Percentiles rank a stretch among this genome's conserved stretches.
Evolutionary conservation across 2,113 vertebrate genomes (phyloP).

Genomic region (Gracilinanus agilis): DNA sequence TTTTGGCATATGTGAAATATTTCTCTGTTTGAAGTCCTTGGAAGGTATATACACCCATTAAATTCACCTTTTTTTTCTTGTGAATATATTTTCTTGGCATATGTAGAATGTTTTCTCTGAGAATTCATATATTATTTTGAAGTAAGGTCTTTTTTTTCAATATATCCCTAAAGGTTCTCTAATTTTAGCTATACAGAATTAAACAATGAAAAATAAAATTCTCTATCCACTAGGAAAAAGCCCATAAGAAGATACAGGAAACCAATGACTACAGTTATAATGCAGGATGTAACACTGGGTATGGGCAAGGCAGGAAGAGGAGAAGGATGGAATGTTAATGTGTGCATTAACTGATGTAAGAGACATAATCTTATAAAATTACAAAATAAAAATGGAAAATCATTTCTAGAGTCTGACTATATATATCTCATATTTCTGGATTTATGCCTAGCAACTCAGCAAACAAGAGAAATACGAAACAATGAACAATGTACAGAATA

Average conservation of each 20-base stretch:
- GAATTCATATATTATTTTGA: background rate
- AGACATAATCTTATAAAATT: constrained; percentile 53
- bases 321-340: constrained; percentile 19
- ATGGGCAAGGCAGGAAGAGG: background rate
- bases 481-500: constrained; percentile 16
- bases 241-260: constrained; percentile 1
- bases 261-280: background rate
- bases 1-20: background rate
- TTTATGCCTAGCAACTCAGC: constrained; percentile 42
- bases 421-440: constrained; percentile 23
- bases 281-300: constrained; percentile 5
- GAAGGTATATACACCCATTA: background rate
- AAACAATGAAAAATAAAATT: constrained; percentile 35
- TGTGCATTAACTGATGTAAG: constrained; percentile 26
- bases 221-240: background rate
- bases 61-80: background rate
- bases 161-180: background rate
- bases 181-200: background rate
- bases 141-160: background rate
- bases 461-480: constrained; percentile 24
- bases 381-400: constrained; percentile 43
- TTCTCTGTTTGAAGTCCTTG: background rate
- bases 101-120: constrained; percentile 23
- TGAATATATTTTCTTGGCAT: constrained; percentile 3
- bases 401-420: constrained; percentile 10